phyloP scores from a whole-genome alignment of 2,797 vertebrate genomes.

The Aythya fuligula region DNA sequence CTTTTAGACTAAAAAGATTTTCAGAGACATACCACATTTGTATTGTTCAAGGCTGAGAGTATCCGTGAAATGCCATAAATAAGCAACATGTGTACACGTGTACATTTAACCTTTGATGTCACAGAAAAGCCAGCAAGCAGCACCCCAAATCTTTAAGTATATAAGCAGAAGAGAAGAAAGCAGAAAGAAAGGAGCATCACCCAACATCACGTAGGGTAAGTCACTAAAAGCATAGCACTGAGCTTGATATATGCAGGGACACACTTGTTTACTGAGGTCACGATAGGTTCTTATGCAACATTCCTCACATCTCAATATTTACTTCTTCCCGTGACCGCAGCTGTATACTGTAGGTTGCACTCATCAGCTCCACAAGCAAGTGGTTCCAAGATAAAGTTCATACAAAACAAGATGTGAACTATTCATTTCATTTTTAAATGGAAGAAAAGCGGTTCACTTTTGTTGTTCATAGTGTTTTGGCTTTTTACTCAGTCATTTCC shows the following conservation, averaged over 20 bases:
- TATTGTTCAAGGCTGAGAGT: not conserved
- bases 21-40: not conserved
- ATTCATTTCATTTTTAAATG: not conserved
- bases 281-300: not conserved
- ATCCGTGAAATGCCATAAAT: not conserved
- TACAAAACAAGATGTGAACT: not conserved
- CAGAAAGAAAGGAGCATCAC: not conserved
- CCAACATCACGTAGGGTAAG: rapidly evolving
- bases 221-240: not conserved
- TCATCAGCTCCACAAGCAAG: not conserved
- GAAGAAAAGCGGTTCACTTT: not conserved
- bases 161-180: not conserved
- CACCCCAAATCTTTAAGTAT: not conserved
- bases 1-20: not conserved
- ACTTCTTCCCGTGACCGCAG: not conserved
- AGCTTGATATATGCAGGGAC: not conserved
- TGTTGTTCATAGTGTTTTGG: not conserved
- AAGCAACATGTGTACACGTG: not conserved
- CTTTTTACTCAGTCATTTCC: not conserved
- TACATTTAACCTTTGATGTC: not conserved
- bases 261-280: not conserved
- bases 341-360: not conserved
- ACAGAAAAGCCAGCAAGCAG: not conserved
- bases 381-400: not conserved
- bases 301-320: no score